These are phyloP conservation scores for Rhadina sibilatrix DNA, from an alignment of 2,113 vertebrate genomes.

Conservation along the genomic window DNA sequence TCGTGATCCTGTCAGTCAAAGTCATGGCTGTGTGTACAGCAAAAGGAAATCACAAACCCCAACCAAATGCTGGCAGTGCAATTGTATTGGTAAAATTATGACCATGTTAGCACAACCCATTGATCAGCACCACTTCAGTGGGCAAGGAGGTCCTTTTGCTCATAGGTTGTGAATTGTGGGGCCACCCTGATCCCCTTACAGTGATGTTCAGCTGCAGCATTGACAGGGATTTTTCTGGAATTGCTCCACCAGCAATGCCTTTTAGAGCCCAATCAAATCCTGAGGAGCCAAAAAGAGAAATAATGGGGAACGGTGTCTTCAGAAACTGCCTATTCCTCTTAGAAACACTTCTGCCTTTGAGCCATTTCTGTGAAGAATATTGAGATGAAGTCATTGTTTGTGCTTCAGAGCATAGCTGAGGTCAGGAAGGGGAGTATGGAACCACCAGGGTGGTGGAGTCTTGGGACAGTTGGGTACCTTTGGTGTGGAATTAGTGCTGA, in stretches of 20 bases:
- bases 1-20: fast-evolving
- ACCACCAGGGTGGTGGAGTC: neutral
- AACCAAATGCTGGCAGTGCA: fast-evolving
- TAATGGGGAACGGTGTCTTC: neutral
- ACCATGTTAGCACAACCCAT: neutral
- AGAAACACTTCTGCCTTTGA: neutral
- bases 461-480: neutral
- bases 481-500: neutral
- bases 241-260: neutral
- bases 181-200: neutral
- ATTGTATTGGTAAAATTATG: neutral
- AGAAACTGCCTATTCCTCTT: neutral
- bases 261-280: neutral
- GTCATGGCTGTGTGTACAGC: neutral
- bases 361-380: neutral
- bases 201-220: neutral
- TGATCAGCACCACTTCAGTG: fast-evolving
- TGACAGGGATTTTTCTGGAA: neutral
- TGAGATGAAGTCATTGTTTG: neutral
- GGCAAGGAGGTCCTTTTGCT: neutral
- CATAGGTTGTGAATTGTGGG: neutral
- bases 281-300: neutral
- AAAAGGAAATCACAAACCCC: neutral
- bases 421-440: neutral
- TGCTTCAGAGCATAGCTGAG: neutral